Percentiles rank a stretch among this genome's conserved stretches.
Evolutionary conservation across 2,113 vertebrate species (phyloP).

Genomic region (Psophia crepitans): DNA sequence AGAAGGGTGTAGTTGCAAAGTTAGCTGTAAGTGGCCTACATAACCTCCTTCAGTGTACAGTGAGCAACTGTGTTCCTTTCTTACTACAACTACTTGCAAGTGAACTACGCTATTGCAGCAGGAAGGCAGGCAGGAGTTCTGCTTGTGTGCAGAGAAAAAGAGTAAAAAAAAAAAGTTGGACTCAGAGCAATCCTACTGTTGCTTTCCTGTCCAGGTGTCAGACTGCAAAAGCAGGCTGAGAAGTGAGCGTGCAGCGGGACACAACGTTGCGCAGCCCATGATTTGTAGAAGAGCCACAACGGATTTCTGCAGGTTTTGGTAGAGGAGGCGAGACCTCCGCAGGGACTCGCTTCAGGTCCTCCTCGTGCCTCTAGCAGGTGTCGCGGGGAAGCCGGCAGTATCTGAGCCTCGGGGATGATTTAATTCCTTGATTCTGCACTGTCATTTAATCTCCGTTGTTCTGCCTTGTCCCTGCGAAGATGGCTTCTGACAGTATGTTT

Average conservation of each 20-base stretch:
- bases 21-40: neutral
- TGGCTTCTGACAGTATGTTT: conserved; percentile 47
- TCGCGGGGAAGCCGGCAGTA: neutral
- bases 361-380: neutral
- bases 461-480: neutral
- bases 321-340: neutral
- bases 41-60: neutral
- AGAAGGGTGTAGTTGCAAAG: neutral
- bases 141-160: neutral
- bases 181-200: neutral
- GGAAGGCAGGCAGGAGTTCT: neutral
- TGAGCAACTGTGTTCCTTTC: neutral
- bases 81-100: neutral
- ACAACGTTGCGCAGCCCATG: accelerated
- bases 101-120: neutral
- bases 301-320: neutral
- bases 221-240: neutral
- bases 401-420: neutral
- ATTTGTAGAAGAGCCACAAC: neutral
- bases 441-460: conserved; percentile 23
- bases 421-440: conserved; percentile 23
- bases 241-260: neutral
- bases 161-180: neutral
- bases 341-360: neutral
- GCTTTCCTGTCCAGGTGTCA: neutral